Percentiles rank a stretch among this genome's conserved stretches.
phyloP scores from a whole-genome alignment of 2,888 invertebrate genomes.

The Sipha maydis region DNA sequence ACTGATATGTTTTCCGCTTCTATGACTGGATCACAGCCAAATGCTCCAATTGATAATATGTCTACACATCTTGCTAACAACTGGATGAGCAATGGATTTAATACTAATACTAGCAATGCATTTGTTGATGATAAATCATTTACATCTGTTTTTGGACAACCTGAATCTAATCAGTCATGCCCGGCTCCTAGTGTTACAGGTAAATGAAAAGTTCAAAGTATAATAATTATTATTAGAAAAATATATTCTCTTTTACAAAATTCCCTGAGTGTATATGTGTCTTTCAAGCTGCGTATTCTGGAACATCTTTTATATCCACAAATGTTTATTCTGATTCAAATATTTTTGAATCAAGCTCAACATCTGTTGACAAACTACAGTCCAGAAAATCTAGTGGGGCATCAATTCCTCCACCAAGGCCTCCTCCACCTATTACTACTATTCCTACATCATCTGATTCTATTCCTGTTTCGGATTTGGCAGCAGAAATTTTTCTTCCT shows the following conservation, averaged over 20 bases:
- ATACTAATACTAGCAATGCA: conserved; percentile 64
- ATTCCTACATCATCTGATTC: conserved; percentile 62
- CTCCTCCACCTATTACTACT: conserved; percentile 42
- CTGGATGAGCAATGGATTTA: conserved; percentile 71
- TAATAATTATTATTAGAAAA: conserved; percentile 5
- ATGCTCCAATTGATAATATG: conserved; percentile 65
- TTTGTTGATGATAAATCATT: conserved; percentile 84
- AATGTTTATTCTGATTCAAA: conserved; percentile 37
- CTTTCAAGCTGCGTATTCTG: conserved; percentile 56
- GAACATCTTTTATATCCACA: conserved; percentile 52
- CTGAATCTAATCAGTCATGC: conserved; percentile 71
- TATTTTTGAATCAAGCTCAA: conserved; percentile 32
- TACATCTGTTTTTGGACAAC: conserved; percentile 85
- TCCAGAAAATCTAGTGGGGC: conserved; percentile 52
- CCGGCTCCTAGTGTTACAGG: conserved; percentile 59
- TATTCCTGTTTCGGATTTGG: conserved; percentile 64
- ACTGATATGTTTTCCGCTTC: conserved; percentile 78
- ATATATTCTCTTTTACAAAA: conserved; percentile 41
- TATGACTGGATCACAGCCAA: conserved; percentile 66
- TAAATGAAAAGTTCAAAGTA: conserved; percentile 22
- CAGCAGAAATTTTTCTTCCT: conserved; percentile 66
- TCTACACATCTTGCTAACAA: conserved; percentile 68
- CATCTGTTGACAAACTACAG: conserved; percentile 33
- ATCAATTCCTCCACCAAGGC: conserved; percentile 52
- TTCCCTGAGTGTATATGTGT: conserved; percentile 56